A percentile compares a stretch with the other conserved stretches of the same genome.
Conservation (phyloP, 1,140 invertebrate genomes). For the Sarcophaga peregrina region DNA sequence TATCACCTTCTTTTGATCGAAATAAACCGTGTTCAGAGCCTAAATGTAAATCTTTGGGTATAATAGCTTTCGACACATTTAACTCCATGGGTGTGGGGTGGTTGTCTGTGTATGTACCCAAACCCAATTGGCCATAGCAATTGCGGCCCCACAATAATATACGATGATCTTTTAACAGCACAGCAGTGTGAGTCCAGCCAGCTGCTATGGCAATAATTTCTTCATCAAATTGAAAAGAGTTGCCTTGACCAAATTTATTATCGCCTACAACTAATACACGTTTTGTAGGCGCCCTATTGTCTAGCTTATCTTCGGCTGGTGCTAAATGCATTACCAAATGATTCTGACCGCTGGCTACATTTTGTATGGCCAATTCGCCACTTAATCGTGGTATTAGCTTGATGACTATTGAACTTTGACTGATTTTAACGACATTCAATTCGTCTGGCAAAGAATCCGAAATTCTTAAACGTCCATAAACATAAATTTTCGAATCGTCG, state of each 20-base stretch:
- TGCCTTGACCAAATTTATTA: constrained; percentile 78
- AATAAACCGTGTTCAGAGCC: constrained; percentile 84
- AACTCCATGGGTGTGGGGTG: constrained; percentile 51
- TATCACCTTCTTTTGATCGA: constrained; percentile 67
- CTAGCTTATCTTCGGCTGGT: constrained; percentile 44
- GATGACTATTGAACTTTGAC: constrained; percentile 56
- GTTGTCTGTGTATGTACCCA: constrained; percentile 50
- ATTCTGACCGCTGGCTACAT: constrained; percentile 76
- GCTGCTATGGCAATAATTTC: constrained; percentile 69
- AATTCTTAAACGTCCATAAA: constrained; percentile 57
- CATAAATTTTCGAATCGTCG: constrained; percentile 66
- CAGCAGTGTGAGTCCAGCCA: constrained; percentile 81
- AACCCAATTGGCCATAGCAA: constrained; percentile 80
- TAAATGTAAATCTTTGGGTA: constrained; percentile 70
- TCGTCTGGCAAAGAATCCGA: constrained; percentile 59
- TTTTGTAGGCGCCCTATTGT: constrained; percentile 42
- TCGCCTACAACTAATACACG: constrained; percentile 76
- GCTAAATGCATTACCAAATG: constrained; percentile 74
- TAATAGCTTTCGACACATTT: constrained; percentile 48
- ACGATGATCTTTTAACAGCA: constrained; percentile 71
- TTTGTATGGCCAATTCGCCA: constrained; percentile 52
- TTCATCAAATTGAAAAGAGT: constrained; percentile 58
- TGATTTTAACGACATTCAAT: constrained; percentile 58
- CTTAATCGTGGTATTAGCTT: constrained; percentile 56
- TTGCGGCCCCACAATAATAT: constrained; percentile 83